Conservation (phyloP, 1,140 invertebrate genomes). For the Amyelois transitella region DNA sequence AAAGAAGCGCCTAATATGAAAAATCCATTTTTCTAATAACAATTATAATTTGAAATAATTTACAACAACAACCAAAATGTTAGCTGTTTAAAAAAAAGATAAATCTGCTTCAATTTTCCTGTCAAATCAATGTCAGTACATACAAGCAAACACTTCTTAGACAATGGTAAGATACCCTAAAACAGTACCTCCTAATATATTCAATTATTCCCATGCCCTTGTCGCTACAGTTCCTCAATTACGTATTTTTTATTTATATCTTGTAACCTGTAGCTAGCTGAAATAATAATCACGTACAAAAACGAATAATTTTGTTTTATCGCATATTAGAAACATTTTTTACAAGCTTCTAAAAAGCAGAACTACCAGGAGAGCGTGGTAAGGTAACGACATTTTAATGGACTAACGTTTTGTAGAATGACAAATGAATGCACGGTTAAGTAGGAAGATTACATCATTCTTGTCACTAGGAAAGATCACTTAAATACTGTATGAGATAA, state of each 20-base stretch:
- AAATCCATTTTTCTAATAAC: too few species aligned
- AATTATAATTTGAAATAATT: too few species aligned
- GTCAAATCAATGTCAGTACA: too few species aligned
- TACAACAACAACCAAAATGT: too few species aligned
- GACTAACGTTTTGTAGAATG: slow-evolving; percentile 18
- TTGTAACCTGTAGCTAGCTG: neutral
- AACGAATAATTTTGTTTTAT: slow-evolving; percentile 12
- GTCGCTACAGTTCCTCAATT: neutral
- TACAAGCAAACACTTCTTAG: neutral
- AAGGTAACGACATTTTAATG: slow-evolving; percentile 33
- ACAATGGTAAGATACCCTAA: neutral
- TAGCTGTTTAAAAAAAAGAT: too few species aligned
- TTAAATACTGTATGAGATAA: neutral
- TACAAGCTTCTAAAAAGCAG: slow-evolving; percentile 17
- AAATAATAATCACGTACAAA: slow-evolving; percentile 13
- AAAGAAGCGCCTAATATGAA: too few species aligned
- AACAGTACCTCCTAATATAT: neutral
- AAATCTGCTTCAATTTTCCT: too few species aligned
- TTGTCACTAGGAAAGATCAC: neutral
- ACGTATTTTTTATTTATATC: neutral
- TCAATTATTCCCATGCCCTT: neutral
- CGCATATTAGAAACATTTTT: slow-evolving; percentile 18
- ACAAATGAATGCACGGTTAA: slow-evolving; percentile 14
- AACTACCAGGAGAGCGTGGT: slow-evolving; percentile 4
- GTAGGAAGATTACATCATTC: slow-evolving; percentile 13